These are phyloP conservation scores for Myiopsitta monachus DNA, from an alignment of 2,113 vertebrate species.

Conservation along the genomic window DNA sequence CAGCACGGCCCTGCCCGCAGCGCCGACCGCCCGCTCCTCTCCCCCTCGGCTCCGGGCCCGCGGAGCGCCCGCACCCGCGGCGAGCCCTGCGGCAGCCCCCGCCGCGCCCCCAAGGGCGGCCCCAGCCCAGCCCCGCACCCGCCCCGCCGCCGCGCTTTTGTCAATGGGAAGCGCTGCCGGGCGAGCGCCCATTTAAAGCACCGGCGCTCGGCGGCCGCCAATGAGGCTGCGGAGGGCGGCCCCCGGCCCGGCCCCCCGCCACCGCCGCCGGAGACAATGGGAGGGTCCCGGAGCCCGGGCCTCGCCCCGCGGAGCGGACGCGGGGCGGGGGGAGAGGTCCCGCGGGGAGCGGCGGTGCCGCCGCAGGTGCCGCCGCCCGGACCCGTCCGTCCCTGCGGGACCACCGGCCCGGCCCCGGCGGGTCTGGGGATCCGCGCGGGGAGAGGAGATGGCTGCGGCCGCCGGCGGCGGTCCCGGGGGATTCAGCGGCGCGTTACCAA, in stretches of 20 bases:
- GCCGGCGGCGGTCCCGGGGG: too few relatives aligned
- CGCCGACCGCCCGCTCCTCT: neutral
- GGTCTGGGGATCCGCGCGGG: too few relatives aligned
- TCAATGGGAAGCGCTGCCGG: neutral
- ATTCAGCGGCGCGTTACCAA: neutral
- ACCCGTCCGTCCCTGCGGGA: too few relatives aligned
- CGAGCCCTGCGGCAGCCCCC: neutral
- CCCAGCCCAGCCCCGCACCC: neutral
- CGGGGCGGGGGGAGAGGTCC: too few relatives aligned
- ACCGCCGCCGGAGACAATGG: neutral
- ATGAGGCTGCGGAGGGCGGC: conserved; percentile 67
- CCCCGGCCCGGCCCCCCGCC: neutral
- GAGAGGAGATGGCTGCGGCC: neutral
- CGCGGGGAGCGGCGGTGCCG: too few relatives aligned
- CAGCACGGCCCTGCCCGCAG: neutral
- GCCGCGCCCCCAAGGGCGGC: too few relatives aligned
- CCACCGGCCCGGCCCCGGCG: too few relatives aligned
- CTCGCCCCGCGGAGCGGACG: neutral
- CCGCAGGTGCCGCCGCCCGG: too few relatives aligned
- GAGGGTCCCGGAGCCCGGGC: conserved; percentile 10
- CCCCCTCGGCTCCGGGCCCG: too few relatives aligned
- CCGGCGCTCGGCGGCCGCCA: conserved; percentile 72
- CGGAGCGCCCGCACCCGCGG: too few relatives aligned
- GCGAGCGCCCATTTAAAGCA: conserved; percentile 31
- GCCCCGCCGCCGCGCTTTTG: neutral